Percentiles rank a stretch among this genome's conserved stretches.
Evolutionary conservation across 2,113 vertebrate species (phyloP).

Genomic region (Chaetorhynchus papuensis): DNA sequence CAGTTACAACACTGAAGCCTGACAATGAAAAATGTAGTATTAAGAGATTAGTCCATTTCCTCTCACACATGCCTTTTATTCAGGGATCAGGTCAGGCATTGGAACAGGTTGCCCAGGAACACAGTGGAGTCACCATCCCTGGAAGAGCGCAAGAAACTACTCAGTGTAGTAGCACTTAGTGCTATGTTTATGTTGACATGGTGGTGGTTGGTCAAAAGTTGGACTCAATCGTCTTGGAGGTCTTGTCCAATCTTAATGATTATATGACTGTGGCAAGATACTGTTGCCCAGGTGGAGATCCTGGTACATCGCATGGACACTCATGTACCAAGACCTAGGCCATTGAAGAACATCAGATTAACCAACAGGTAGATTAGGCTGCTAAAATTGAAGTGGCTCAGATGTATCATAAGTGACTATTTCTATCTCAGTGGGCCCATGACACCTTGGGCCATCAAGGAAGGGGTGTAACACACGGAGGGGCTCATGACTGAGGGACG

Average conservation of each 20-base stretch:
- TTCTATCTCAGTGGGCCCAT: neutral
- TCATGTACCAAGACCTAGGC: neutral
- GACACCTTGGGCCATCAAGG: neutral
- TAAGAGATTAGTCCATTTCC: neutral
- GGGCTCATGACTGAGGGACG: fast-evolving
- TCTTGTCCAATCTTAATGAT: neutral
- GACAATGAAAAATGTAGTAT: neutral
- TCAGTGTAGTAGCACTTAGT: fast-evolving
- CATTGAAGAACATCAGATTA: neutral
- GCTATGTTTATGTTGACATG: neutral
- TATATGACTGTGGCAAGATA: neutral
- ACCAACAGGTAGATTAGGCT: neutral
- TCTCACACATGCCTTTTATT: neutral
- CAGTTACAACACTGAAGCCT: neutral
- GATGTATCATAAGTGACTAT: neutral
- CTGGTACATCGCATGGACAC: neutral
- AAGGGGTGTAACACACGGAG: neutral
- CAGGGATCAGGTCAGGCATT: neutral
- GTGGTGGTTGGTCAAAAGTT: neutral
- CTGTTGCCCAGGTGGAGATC: neutral
- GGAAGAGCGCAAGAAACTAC: neutral
- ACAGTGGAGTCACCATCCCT: neutral
- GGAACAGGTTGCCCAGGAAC: neutral
- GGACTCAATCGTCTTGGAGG: neutral
- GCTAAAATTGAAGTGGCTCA: neutral